Percentiles rank a stretch among this genome's conserved stretches.
These are phyloP conservation scores for Meloidogyne floridensis DNA, from an alignment of 1,140 invertebrate genomes.

Conservation along the genomic window DNA sequence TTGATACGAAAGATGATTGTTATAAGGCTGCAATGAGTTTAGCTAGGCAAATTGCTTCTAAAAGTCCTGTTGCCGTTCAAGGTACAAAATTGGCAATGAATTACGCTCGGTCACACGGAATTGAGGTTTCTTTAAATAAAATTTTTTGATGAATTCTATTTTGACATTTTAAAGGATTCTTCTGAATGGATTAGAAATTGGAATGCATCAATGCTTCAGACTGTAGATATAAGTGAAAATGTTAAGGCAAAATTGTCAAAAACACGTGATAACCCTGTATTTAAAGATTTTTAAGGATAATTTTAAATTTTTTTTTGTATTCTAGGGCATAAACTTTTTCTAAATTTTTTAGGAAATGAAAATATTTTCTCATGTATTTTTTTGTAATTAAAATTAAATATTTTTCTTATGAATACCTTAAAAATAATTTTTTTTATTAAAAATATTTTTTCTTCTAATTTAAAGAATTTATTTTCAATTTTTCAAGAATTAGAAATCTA, in stretches of 20 bases:
- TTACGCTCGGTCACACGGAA: constrained; percentile 33
- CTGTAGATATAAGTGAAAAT: constrained; percentile 78
- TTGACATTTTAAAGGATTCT: constrained; percentile 70
- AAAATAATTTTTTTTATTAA: too few species aligned
- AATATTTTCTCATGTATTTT: not conserved
- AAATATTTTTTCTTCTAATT: too few species aligned
- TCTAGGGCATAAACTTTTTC: too few species aligned
- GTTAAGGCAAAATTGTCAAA: constrained; percentile 74
- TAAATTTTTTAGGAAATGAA: not conserved
- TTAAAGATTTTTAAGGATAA: not conserved
- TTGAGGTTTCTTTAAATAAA: not conserved
- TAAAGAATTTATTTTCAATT: too few species aligned
- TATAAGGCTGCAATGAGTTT: constrained; percentile 24
- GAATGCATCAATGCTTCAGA: constrained; percentile 84
- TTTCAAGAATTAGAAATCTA: not conserved
- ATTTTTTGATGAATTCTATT: not conserved
- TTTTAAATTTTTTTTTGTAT: too few species aligned
- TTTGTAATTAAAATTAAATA: not conserved
- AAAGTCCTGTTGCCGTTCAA: constrained; percentile 91
- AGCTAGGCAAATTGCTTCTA: constrained; percentile 66
- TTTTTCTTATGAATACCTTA: not conserved
- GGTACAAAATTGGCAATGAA: constrained; percentile 75
- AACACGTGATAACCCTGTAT: not conserved
- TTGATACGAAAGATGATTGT: constrained; percentile 44
- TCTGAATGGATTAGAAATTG: constrained; percentile 70